Evolutionary conservation across 1,140 invertebrate genomes (phyloP), one percentile per base, ranked within the genome.

Genomic region (Drosophila nigromelanica): DNA sequence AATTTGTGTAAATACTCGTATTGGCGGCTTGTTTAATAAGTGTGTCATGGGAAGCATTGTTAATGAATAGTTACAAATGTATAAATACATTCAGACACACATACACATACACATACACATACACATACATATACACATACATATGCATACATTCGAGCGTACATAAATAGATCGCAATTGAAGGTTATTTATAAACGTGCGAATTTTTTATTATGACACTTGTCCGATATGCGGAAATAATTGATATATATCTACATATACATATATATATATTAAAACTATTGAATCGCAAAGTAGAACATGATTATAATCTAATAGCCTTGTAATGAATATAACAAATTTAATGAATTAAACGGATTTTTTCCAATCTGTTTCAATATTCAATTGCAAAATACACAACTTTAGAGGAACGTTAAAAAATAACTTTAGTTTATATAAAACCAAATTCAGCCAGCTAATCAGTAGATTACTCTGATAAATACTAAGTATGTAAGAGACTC

Each of bases 31-130:
- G 12, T 43, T 33, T 35, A 15, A 10, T 61, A 69, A 69, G 47
- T 69, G 48, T 69, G 66, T 60, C 66, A 69, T 61, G 56, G 66
- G 39, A 69, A 45, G 11, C 15, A n/a, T 50, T 52, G 21, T 48
- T 1, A 1, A 48, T 27, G 2, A 4, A 45, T 21, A 21, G 8
- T 10, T 21, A 45, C 18, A 48, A 4, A 8, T 12, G 18, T 12
- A 24, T 7, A 45, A 11, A 24, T 18, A 47, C 2, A 24, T 18
- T 24, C 21, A 24, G 21, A 21, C 14, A 21, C 10, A 59, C 10
- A 33, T 14, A 27, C 14, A 18, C 30, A 52, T 0, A 18, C 14
- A 52, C 14, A 52, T 8, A 45, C 14, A 35, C 10, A 58, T 5
- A 33, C 30, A 27, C 8, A 18, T n/a, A 52, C 2, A 18, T n/a